Percentiles rank a stretch among this genome's conserved stretches.
phyloP scores from a whole-genome alignment of 2,113 vertebrate genomes.

The Microcebus jonahi region DNA sequence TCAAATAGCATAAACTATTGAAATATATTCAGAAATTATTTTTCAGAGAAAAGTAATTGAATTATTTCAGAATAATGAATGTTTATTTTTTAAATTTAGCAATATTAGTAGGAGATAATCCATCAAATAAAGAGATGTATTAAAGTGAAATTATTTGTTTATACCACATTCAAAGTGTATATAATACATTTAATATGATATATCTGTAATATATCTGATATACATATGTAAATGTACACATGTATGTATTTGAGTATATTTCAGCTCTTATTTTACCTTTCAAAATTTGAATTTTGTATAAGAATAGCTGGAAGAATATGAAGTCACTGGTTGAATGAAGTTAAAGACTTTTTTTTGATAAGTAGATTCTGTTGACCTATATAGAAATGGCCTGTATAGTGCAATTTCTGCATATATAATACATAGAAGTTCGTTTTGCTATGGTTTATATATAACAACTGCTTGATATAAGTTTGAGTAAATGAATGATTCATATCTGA shows the following conservation, averaged over 20 bases:
- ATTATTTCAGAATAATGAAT: not conserved
- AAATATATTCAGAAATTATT: not conserved
- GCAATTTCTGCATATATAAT: not conserved
- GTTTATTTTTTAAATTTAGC: not conserved
- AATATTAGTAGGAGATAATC: not conserved
- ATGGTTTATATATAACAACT: not conserved
- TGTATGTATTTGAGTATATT: not conserved
- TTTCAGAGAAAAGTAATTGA: not conserved
- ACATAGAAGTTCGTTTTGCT: not conserved
- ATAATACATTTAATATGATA: not conserved
- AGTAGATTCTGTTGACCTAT: not conserved
- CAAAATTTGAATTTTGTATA: not conserved
- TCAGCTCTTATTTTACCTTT: not conserved
- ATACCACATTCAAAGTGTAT: not conserved
- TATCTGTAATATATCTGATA: not conserved
- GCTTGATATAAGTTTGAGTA: not conserved
- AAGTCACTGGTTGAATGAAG: not conserved
- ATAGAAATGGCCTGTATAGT: not conserved
- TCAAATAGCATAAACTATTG: not conserved
- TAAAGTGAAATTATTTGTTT: not conserved
- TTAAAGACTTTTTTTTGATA: not conserved
- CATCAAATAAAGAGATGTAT: not conserved
- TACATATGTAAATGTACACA: not conserved
- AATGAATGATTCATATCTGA: not conserved
- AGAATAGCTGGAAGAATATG: not conserved